A percentile compares a stretch with the other conserved stretches of the same genome.
Evolutionary conservation across 2,797 vertebrate species (phyloP).

Genomic region (Clarias pachynema): DNA sequence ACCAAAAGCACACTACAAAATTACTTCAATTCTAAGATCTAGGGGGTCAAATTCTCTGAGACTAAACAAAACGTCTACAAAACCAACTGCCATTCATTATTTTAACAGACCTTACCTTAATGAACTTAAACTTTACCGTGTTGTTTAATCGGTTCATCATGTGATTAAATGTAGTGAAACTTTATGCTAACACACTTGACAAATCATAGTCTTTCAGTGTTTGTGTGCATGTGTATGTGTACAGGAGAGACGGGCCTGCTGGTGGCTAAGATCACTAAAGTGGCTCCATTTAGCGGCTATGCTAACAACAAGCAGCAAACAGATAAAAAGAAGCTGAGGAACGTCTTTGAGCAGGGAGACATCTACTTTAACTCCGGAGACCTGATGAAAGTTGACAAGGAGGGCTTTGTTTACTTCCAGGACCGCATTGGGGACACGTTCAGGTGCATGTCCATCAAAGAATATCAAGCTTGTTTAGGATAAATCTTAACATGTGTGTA

Average conservation of each 20-base stretch:
- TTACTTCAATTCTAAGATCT: too few species aligned
- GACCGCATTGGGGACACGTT: slow-evolving; percentile 91
- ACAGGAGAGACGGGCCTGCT: slow-evolving; percentile 85
- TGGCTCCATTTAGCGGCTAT: slow-evolving; percentile 81
- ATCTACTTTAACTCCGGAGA: slow-evolving; percentile 87
- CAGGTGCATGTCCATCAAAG: slow-evolving; percentile 67
- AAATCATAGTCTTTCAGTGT: neutral
- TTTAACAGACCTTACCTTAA: neutral
- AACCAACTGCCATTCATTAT: neutral
- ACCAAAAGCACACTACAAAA: too few species aligned
- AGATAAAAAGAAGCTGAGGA: slow-evolving; percentile 82
- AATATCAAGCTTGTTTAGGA: neutral
- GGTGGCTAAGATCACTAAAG: slow-evolving; percentile 75
- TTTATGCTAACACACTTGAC: neutral
- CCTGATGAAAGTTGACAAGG: slow-evolving; percentile 77
- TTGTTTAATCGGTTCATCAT: neutral
- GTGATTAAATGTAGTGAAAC: too few species aligned
- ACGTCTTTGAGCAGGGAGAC: slow-evolving; percentile 86
- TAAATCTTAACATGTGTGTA: neutral
- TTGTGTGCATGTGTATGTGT: slow-evolving; percentile 6
- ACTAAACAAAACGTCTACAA: too few species aligned
- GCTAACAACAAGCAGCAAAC: slow-evolving; percentile 79
- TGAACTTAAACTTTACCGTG: neutral
- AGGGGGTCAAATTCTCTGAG: too few species aligned
- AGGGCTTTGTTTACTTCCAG: slow-evolving; percentile 88